A percentile compares a stretch with the other conserved stretches of the same genome.
Conservation (phyloP, 2,888 invertebrate genomes). For the Pilophorus perplexus region DNA sequence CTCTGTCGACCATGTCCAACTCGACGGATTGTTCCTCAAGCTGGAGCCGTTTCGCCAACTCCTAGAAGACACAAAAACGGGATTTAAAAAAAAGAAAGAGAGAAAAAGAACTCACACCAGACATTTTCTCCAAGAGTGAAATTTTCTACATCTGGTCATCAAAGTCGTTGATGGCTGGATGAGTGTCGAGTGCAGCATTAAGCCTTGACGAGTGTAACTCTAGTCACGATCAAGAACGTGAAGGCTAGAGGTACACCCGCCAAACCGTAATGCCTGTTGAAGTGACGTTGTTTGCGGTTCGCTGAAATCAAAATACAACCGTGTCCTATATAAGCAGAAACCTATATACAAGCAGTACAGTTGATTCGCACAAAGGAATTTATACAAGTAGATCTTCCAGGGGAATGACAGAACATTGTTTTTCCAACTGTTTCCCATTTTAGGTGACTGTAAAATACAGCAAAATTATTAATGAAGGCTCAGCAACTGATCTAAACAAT, state of each 20-base stretch:
- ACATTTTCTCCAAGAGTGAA: background rate
- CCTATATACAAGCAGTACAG: no score
- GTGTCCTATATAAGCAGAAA: no score
- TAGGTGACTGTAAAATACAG: no score
- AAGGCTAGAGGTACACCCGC: slow-evolving; percentile 52
- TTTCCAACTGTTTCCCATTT: no score
- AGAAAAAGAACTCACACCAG: background rate
- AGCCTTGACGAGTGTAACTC: slow-evolving; percentile 54
- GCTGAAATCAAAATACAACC: no score
- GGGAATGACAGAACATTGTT: no score
- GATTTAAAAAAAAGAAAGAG: background rate
- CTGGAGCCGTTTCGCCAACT: slow-evolving; percentile 71
- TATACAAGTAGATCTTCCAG: no score
- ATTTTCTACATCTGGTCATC: background rate
- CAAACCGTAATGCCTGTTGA: no score
- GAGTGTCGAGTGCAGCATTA: background rate
- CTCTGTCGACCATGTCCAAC: slow-evolving; percentile 56
- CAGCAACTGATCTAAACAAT: no score
- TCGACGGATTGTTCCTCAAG: slow-evolving; percentile 67
- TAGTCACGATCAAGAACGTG: slow-evolving; percentile 54
- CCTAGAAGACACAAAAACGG: slow-evolving; percentile 54
- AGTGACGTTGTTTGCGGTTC: no score
- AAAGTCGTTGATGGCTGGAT: background rate
- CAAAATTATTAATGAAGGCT: no score
- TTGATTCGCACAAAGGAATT: no score